Percentiles rank a stretch among this genome's conserved stretches.
phyloP scores from a whole-genome alignment of 2,888 invertebrate genomes.

The Aelia acuminata region DNA sequence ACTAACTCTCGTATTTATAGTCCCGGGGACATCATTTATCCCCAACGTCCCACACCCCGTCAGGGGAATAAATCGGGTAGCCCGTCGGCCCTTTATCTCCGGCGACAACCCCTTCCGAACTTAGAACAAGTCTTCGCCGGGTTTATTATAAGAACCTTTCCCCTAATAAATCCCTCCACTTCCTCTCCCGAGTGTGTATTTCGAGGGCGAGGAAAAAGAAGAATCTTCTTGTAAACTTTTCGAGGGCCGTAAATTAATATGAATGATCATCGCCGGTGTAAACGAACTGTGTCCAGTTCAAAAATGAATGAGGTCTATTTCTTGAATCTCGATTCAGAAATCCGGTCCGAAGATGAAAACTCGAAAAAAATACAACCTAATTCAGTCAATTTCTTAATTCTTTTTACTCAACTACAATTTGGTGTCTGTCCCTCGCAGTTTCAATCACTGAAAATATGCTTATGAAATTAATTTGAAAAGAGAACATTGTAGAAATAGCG shows the following conservation, averaged over 20 bases:
- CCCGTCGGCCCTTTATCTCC: conserved; percentile 44
- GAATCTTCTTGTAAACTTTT: conserved; percentile 6
- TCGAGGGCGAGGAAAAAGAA: conserved; percentile 19
- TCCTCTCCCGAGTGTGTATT: not conserved
- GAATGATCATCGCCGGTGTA: conserved; percentile 31
- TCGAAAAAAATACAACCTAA: not conserved
- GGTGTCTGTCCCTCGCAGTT: too few relatives aligned
- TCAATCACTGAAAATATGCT: too few relatives aligned
- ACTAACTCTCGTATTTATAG: conserved; percentile 41
- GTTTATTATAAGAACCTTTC: conserved; percentile 40
- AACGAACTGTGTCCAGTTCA: conserved; percentile 29
- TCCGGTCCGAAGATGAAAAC: not conserved
- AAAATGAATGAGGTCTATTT: conserved; percentile 23
- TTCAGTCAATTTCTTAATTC: too few relatives aligned
- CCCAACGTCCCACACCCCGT: conserved; percentile 35
- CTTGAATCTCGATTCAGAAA: conserved; percentile 29
- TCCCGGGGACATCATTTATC: conserved; percentile 25
- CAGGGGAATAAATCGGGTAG: not conserved
- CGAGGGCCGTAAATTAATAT: conserved; percentile 30
- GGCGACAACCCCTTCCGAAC: conserved; percentile 36
- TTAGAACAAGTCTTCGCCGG: conserved; percentile 11
- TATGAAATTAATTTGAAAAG: too few relatives aligned
- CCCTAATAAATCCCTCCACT: conserved; percentile 31
- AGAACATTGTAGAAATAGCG: too few relatives aligned
- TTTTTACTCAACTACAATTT: too few relatives aligned